Conservation (phyloP, 2,888 invertebrate genomes). For the Pyrrhia umbra region DNA sequence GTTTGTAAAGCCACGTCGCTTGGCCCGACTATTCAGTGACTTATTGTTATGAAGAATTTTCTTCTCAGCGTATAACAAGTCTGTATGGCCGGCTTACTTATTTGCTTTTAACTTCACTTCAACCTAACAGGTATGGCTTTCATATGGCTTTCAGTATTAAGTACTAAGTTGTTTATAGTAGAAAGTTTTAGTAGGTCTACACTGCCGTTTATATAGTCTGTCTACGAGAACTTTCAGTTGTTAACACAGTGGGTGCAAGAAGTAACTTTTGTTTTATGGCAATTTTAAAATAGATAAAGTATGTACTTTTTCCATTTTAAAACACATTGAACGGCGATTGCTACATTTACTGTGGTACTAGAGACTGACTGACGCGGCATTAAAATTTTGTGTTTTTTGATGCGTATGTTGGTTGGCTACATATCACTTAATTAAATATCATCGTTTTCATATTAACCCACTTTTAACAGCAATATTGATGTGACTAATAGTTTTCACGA, state of each 20-base stretch:
- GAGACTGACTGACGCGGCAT: too few relatives aligned
- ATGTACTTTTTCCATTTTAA: too few relatives aligned
- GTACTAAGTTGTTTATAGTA: constrained; percentile 38
- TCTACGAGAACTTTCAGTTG: constrained; percentile 27
- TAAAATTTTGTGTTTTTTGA: too few relatives aligned
- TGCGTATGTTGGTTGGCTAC: too few relatives aligned
- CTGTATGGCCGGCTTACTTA: background rate
- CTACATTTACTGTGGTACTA: too few relatives aligned
- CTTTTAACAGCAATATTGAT: background rate
- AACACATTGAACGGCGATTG: too few relatives aligned
- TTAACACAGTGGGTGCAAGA: constrained; percentile 11
- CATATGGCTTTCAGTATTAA: constrained; percentile 35
- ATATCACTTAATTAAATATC: too few relatives aligned
- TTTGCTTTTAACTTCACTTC: constrained; percentile 33
- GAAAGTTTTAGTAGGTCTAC: constrained; percentile 36
- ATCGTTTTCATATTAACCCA: too few relatives aligned
- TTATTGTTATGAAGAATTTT: constrained; percentile 23
- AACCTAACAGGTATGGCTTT: constrained; percentile 42
- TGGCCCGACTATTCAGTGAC: background rate
- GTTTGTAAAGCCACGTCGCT: constrained; percentile 19
- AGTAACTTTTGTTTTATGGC: background rate
- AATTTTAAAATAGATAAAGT: background rate
- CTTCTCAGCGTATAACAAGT: constrained; percentile 30
- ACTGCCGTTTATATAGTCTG: background rate
- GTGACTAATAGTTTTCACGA: background rate